A percentile compares a stretch with the other conserved stretches of the same genome.
These are phyloP conservation scores for Psittacula derbiana DNA, from an alignment of 2,797 vertebrate species.

Conservation along the genomic window DNA sequence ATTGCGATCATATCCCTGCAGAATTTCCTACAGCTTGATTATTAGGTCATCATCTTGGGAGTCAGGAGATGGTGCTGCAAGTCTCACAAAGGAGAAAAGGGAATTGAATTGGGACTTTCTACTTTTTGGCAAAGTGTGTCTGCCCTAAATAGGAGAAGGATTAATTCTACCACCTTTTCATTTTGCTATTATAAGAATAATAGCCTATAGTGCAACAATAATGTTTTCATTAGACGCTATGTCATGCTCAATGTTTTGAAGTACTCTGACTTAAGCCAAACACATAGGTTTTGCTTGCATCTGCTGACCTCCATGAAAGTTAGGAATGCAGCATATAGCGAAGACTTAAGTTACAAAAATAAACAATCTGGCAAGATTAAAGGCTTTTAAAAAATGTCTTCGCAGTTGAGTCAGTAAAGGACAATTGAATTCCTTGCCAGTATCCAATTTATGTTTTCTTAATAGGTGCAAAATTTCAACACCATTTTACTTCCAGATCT, in stretches of 20 bases:
- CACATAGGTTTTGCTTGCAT: background rate
- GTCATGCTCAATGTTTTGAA: background rate
- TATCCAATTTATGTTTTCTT: background rate
- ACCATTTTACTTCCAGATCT: background rate
- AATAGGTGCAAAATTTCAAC: background rate
- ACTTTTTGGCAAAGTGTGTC: background rate
- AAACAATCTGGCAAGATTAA: background rate
- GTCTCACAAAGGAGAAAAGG: background rate
- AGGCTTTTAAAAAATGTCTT: background rate
- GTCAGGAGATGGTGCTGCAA: background rate
- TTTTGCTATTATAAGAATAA: background rate
- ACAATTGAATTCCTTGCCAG: background rate
- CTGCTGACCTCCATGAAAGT: background rate
- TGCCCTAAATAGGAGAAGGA: background rate
- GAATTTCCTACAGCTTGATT: slow-evolving; percentile 30
- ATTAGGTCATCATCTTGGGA: background rate
- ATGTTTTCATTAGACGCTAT: background rate
- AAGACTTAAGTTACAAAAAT: background rate
- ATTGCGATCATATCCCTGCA: background rate
- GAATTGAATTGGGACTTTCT: background rate
- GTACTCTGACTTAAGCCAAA: background rate
- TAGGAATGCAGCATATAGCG: background rate
- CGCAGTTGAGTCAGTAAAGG: background rate
- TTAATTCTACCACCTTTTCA: background rate
- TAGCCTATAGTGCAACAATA: background rate